Conservation (phyloP, 2,888 invertebrate genomes). For the Caenorhabditis panamensis region DNA sequence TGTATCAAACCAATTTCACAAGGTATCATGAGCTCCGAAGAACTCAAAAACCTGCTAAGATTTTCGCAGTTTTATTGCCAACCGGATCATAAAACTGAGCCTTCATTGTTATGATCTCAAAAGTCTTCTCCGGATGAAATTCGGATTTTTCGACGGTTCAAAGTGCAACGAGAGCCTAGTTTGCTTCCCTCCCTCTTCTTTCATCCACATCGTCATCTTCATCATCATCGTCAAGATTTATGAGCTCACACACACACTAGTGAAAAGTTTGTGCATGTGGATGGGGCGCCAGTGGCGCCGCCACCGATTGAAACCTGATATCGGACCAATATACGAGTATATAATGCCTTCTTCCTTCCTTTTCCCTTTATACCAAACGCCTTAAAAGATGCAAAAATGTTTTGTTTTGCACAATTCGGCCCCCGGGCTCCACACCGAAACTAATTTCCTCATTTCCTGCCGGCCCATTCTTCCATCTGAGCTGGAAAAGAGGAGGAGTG, state of each 20-base stretch:
- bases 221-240: constrained; percentile 25
- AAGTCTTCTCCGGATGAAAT: not conserved
- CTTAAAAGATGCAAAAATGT: constrained; percentile 19
- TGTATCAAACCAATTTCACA: too few relatives aligned
- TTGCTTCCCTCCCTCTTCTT: constrained; percentile 9
- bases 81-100: not conserved
- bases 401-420: constrained; percentile 17
- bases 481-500: constrained; percentile 4
- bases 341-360: constrained; percentile 27
- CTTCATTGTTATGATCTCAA: not conserved
- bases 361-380: constrained; percentile 23
- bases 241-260: constrained; percentile 27
- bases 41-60: not conserved
- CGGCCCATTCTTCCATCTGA: not conserved
- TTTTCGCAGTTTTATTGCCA: not conserved
- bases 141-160: constrained; percentile 18
- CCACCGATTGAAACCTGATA: constrained; percentile 54
- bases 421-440: not conserved
- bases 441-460: constrained; percentile 31
- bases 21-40: too few relatives aligned
- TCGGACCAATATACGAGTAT: constrained; percentile 51
- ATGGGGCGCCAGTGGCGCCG: constrained; percentile 42
- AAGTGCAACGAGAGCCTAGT: constrained; percentile 53
- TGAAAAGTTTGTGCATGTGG: constrained; percentile 26
- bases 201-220: constrained; percentile 32